phyloP scores from a whole-genome alignment of 2,797 vertebrate species.

The Phrynocephalus forsythii region DNA sequence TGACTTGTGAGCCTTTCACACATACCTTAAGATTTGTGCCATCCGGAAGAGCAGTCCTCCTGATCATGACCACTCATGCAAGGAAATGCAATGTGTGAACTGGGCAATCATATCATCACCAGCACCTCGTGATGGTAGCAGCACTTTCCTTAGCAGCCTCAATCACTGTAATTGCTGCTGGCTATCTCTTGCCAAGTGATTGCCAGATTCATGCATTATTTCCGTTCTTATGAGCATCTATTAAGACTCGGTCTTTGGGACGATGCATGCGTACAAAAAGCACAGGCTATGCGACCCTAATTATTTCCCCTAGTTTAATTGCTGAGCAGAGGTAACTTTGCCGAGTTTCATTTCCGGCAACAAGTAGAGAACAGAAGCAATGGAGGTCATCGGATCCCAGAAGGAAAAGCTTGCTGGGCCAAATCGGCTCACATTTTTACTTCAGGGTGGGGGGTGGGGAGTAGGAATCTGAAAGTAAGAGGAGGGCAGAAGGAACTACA shows the following conservation, averaged over 20 bases:
- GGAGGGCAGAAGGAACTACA: neutral
- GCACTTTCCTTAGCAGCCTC: neutral
- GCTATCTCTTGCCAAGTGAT: neutral
- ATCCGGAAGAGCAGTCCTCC: neutral
- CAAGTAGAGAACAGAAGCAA: neutral
- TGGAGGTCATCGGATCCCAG: neutral
- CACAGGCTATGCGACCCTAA: neutral
- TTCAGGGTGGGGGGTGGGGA: too few species aligned
- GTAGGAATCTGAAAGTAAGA: neutral
- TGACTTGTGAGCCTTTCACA: neutral
- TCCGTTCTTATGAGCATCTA: neutral
- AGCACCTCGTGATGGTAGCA: neutral
- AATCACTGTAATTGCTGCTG: neutral
- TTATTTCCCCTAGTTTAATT: neutral
- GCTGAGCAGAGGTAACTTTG: neutral
- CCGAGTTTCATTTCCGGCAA: constrained; percentile 5
- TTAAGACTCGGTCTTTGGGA: neutral
- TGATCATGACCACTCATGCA: neutral
- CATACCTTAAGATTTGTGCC: neutral
- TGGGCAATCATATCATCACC: neutral
- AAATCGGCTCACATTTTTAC: neutral
- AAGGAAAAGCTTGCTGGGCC: neutral
- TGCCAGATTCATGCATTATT: neutral
- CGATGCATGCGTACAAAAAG: neutral
- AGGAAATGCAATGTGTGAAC: neutral